Base-by-base conservation (phyloP, 2,888 invertebrate species). In the Dryobota labecula region DNA sequence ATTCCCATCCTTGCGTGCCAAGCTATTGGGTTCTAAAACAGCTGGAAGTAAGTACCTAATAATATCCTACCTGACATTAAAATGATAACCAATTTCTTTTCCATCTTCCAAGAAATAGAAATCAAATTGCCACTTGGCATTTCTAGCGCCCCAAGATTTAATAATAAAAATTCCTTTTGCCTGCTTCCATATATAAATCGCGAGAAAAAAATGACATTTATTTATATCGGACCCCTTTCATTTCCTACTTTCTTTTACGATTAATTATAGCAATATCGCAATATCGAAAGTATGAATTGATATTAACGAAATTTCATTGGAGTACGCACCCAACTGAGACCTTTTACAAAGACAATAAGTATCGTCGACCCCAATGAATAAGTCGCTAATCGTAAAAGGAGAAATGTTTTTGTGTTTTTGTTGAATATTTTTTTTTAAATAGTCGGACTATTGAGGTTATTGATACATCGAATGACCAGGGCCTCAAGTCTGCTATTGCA, bases 271-370 rank as follows among this genome's bases (percentile, higher is more conserved):
- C 51, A 78, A 82, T 85, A 76, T 79, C 64, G 84, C 84, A 86
- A 86, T 76, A 84, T 84, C 76, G 68, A 86, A 76, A 80, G 77
- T 80, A 86, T 86, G 83, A 88, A 89, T 82, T 80, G 82, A 71
- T 66, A 80, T 68, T 74, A 58, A 62, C 63, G 30, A 36, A 49
- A 70, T 81, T 66, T 70, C n/a, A 45, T 33, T 68, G 65, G 64
- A 66, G 65, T 74, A 81, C 85, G 72, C 85, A 80, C 87, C 85
- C 84, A 88, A 71, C 79, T 80, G 76, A 70, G 83, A 86, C 81
- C 84, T 88, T 87, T 88, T 69, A 51, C 1, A 43, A 20, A 72
- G 51, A 77, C 30, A 60, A 43, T 47, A 56, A n/a, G n/a, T n/a
- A n/a, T n/a, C n/a, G n/a, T n/a, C n/a, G n/a, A n/a, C n/a, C n/a